Base-by-base conservation (phyloP, 2,888 invertebrate species). In the Tenthredo mesomela region DNA sequence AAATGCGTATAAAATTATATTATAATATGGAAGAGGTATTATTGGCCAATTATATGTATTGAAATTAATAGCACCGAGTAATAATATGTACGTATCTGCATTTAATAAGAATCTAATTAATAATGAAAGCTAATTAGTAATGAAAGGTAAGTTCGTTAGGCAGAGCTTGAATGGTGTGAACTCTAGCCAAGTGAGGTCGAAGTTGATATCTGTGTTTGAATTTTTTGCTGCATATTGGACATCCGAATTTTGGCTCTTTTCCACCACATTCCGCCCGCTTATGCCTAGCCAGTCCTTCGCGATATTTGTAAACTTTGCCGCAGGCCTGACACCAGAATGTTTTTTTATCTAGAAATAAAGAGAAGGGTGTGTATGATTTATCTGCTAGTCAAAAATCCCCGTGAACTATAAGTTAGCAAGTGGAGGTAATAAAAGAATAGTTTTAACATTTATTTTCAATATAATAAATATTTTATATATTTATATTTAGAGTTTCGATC, bases 181-280 rank as follows among this genome's bases (percentile, higher is more conserved):
- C 54, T 18, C 37, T 54, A n/a, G 80, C 80, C 80, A 54, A 80
- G 58, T 80, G 80, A 6, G 80, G 80, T 58, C 80, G 80, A 7
- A 80, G 25, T 21, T 58, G 80, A 40, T 58, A 80, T 29, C 80
- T 80, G 33, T 80, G 33, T 80, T 91, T 92, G 86, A 93, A 93
- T 33, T 88, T 87, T 83, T 90, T 92, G 43, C 87, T 84, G 87
- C 94, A 94, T 84, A 90, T 88, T 7, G 86, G 87, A 87, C 94
- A 94, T 40, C 86, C 85, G 87, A 93, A 91, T 85, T 91, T 91
- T 18, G 93, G 92, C 10, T 89, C 87, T 83, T 93, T 92, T 21
- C 93, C 93, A 84, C 87, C 87, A 87, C 88, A 89, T 61, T 87
- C 87, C 75, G 73, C 85, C 29, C 87, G 86, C 58, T 87, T 77